Percentiles rank a stretch among this genome's conserved stretches.
Conservation (phyloP, 2,888 invertebrate genomes). For the Andrena trimmerana region DNA sequence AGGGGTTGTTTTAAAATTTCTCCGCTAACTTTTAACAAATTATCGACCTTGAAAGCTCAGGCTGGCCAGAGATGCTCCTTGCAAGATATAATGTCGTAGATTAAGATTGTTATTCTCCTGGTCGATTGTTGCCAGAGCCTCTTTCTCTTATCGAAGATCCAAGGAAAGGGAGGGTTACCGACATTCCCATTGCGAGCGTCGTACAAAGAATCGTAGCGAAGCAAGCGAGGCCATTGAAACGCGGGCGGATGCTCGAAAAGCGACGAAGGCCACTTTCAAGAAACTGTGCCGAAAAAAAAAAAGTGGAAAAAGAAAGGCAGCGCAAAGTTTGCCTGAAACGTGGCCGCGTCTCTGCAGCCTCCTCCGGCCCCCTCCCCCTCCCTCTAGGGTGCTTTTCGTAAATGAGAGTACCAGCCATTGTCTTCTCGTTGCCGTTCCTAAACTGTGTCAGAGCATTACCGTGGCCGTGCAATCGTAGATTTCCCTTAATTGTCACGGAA, state of each 20-base stretch:
- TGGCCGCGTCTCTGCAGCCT: slow-evolving; percentile 5
- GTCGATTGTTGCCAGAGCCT: background rate
- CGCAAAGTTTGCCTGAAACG: slow-evolving; percentile 42
- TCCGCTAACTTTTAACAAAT: background rate
- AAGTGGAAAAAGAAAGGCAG: slow-evolving; percentile 1
- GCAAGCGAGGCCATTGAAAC: slow-evolving; percentile 21
- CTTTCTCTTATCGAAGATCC: background rate
- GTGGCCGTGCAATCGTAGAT: slow-evolving; percentile 33
- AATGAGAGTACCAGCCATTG: slow-evolving; percentile 51
- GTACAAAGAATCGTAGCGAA: slow-evolving; percentile 12
- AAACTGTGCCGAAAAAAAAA: slow-evolving; percentile 42
- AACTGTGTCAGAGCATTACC: slow-evolving; percentile 47
- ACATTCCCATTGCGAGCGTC: slow-evolving; percentile 6
- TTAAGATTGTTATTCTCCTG: background rate
- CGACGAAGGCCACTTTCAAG: slow-evolving; percentile 49
- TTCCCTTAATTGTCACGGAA: slow-evolving; percentile 40
- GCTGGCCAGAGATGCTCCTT: background rate
- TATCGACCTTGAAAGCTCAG: background rate
- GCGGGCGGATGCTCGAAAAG: slow-evolving; percentile 31
- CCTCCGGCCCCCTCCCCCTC: background rate
- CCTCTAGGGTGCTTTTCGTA: slow-evolving; percentile 38
- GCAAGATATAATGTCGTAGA: background rate
- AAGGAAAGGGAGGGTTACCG: background rate
- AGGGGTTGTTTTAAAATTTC: no score
- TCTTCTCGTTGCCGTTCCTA: slow-evolving; percentile 39